Evolutionary conservation across 2,888 invertebrate genomes (phyloP).

Genomic region (Cosmia trapezina): DNA sequence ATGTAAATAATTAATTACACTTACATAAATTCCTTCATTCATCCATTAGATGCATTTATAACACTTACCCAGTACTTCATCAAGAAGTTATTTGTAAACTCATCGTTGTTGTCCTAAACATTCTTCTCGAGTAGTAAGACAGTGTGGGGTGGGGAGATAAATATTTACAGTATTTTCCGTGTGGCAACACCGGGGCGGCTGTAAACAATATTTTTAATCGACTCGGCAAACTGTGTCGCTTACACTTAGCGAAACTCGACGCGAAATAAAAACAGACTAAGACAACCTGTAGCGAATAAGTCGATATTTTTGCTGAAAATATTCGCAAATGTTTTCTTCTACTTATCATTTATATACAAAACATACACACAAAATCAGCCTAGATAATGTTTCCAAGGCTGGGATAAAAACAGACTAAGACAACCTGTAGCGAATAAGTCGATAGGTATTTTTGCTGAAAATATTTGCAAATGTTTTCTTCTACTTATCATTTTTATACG

Average conservation of each 20-base stretch:
- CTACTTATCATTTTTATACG: not conserved
- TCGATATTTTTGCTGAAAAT: slow-evolving; percentile 39
- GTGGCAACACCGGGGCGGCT: slow-evolving; percentile 75
- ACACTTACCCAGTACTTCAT: not conserved
- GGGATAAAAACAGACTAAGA: slow-evolving; percentile 57
- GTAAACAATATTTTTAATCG: slow-evolving; percentile 87
- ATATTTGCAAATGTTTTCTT: slow-evolving; percentile 1
- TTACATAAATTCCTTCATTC: not conserved
- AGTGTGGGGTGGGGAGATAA: slow-evolving; percentile 68
- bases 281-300: slow-evolving; percentile 53
- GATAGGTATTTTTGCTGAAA: slow-evolving; percentile 38
- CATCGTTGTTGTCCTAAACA: slow-evolving; percentile 48
- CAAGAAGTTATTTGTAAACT: slow-evolving; percentile 48
- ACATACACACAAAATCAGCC: not conserved
- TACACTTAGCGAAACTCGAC: slow-evolving; percentile 78
- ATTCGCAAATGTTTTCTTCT: not conserved
- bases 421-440: slow-evolving; percentile 54
- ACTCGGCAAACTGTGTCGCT: slow-evolving; percentile 81
- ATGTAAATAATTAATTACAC: no score
- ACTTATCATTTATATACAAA: not conserved
- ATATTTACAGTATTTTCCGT: slow-evolving; percentile 81
- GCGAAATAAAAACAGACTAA: slow-evolving; percentile 56
- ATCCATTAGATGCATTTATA: not conserved
- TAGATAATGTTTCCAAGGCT: no score
- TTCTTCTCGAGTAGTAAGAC: slow-evolving; percentile 63